Evolutionary conservation across 2,797 vertebrate genomes (phyloP).

Genomic region (Loris lydekkerianus): DNA sequence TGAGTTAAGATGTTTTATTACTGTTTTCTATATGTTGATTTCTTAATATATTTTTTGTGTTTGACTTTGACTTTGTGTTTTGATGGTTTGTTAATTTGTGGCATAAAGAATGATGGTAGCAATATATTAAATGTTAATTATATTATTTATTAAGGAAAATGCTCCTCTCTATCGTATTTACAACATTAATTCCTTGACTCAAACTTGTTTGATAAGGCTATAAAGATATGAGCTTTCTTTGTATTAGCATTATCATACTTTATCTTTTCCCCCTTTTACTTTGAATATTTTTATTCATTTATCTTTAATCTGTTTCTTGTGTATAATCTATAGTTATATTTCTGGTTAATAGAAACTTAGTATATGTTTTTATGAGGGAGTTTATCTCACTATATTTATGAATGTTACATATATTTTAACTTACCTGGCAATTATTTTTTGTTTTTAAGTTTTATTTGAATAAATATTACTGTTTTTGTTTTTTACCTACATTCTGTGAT

Average conservation of each 20-base stretch:
- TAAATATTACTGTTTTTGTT: not conserved
- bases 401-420: not conserved
- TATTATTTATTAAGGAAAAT: not conserved
- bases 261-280: not conserved
- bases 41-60: not conserved
- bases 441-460: slow-evolving; percentile 31
- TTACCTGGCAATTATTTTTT: not conserved
- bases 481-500: not conserved
- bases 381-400: not conserved
- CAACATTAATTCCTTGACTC: slow-evolving; percentile 12
- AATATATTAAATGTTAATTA: slow-evolving; percentile 6
- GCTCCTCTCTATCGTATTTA: slow-evolving; percentile 4
- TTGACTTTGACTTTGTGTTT: slow-evolving; percentile 13
- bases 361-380: not conserved
- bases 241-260: not conserved
- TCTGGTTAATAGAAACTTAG: not conserved
- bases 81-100: slow-evolving; percentile 22
- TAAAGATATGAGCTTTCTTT: not conserved
- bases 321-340: not conserved
- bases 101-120: slow-evolving; percentile 2
- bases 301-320: not conserved
- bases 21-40: not conserved
- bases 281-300: slow-evolving; percentile 47
- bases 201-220: not conserved
- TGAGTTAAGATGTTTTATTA: not conserved